These are phyloP conservation scores for Pygocentrus nattereri DNA, from an alignment of 2,797 vertebrate genomes.

Conservation along the genomic window DNA sequence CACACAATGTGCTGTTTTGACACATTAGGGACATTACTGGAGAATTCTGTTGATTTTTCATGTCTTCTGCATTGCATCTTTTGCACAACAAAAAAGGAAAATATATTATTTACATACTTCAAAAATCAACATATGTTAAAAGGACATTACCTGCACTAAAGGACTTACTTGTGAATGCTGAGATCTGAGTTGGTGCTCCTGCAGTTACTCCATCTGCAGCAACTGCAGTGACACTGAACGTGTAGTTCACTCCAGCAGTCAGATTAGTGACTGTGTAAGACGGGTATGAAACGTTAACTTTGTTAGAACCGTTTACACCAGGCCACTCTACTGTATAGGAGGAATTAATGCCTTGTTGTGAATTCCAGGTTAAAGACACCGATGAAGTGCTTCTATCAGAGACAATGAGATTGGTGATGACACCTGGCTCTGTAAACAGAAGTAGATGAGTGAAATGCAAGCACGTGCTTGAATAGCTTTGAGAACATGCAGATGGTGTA, in stretches of 20 bases:
- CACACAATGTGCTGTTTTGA: background rate
- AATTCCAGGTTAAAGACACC: conserved; percentile 27
- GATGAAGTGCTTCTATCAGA: conserved; percentile 19
- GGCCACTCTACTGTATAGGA: background rate
- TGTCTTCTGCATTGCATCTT: background rate
- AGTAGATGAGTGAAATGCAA: background rate
- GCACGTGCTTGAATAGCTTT: too few species aligned
- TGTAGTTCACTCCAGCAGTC: conserved; percentile 40
- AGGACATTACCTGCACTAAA: background rate
- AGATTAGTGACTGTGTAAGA: conserved; percentile 26
- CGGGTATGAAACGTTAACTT: accelerated
- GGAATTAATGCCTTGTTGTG: background rate
- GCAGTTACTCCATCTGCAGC: conserved; percentile 11
- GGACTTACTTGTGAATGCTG: conserved; percentile 21
- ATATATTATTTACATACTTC: background rate
- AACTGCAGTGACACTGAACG: conserved; percentile 38
- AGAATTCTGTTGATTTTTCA: background rate
- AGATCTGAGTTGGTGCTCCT: conserved; percentile 11
- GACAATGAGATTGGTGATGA: background rate
- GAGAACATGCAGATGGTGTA: too few species aligned
- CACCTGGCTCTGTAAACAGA: conserved; percentile 22
- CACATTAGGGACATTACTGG: too few species aligned
- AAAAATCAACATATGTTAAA: too few species aligned
- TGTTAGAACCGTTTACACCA: background rate
- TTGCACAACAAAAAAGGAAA: too few species aligned